These are phyloP conservation scores for Cephalopholis sonnerati DNA, from an alignment of 2,113 vertebrate genomes.

Conservation along the genomic window DNA sequence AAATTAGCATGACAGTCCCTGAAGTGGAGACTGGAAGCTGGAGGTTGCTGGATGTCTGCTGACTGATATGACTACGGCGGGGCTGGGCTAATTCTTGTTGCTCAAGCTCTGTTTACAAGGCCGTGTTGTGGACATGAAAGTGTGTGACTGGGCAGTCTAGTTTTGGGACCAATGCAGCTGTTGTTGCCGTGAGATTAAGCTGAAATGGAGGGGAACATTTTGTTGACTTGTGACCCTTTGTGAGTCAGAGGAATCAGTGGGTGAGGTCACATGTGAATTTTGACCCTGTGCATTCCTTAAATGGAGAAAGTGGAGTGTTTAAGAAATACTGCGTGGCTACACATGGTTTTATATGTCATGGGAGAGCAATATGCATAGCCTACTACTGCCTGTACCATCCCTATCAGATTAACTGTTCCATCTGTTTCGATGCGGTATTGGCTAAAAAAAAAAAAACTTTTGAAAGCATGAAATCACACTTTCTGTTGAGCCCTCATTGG, in stretches of 20 bases:
- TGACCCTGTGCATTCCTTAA: conserved; percentile 27
- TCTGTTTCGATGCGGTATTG: background rate
- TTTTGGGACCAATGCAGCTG: conserved; percentile 73
- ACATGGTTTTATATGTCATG: background rate
- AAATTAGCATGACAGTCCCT: conserved; percentile 41
- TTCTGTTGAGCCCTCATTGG: background rate
- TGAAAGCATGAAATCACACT: background rate
- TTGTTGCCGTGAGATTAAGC: conserved; percentile 71
- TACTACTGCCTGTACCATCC: background rate
- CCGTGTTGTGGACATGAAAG: conserved; percentile 27
- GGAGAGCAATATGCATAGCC: background rate
- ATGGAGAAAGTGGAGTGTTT: conserved; percentile 27
- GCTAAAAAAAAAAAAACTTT: background rate
- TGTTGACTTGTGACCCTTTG: conserved; percentile 46
- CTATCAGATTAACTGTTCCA: background rate
- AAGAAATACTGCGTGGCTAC: background rate
- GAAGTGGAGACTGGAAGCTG: conserved; percentile 40
- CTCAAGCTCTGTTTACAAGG: conserved; percentile 67
- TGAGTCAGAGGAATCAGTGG: conserved; percentile 49
- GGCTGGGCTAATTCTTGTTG: conserved; percentile 52
- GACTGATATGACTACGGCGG: conserved; percentile 27
- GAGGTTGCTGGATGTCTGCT: conserved; percentile 43
- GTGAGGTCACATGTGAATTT: conserved; percentile 43
- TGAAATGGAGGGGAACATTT: conserved; percentile 27
- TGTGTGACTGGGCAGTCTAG: conserved; percentile 41